Base-by-base conservation (phyloP, 2,888 invertebrate species). In the Gymnocheta viridis region DNA sequence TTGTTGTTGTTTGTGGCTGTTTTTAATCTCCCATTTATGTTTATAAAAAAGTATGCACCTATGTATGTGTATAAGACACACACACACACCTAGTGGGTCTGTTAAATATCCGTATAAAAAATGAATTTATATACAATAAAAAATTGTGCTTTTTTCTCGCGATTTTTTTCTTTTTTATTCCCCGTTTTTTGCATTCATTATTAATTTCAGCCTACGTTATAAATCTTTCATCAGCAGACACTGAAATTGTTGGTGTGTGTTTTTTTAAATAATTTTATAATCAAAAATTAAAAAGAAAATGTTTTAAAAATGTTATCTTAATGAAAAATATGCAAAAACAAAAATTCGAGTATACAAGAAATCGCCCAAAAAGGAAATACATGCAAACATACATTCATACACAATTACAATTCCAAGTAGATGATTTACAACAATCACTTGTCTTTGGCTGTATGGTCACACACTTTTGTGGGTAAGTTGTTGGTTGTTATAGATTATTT, bases 211-310 rank as follows among this genome's bases (percentile, higher is more conserved):
- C 80, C 80, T 32, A 66, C 76, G 66, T 81, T 81, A 84, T 84
- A 84, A 84, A 84, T 84, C 80, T 69, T 84, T 81, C 77, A 81
- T 78, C 80, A 72, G 80, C 72, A 81, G 77, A 73, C 77, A 81
- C 38, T 80, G 66, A 72, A 80, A 35, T 79, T 82, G 73, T 69
- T 69, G 56, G 51, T 72, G 64, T 62, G 49, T 79, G n/a, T 60
- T 17, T 41, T 51, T 22, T 5, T 19, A 12, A 27, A 56, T 56
- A 44, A 54, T 17, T 67, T 58, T 38, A 24, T 22, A 51, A 78
- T n/a, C 27, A 67, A 62, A 78, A 47, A 58, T 22, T 24, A 67
- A 49, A 74, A 62, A 6, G 1, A 29, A 58, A 62, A 73, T 51
- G n/a, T 66, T 22, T 58, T 35, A 35, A 17, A 77, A 56, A 60